Base-by-base conservation (phyloP, 1,140 invertebrate genomes). In the Asbolus verrucosus region DNA sequence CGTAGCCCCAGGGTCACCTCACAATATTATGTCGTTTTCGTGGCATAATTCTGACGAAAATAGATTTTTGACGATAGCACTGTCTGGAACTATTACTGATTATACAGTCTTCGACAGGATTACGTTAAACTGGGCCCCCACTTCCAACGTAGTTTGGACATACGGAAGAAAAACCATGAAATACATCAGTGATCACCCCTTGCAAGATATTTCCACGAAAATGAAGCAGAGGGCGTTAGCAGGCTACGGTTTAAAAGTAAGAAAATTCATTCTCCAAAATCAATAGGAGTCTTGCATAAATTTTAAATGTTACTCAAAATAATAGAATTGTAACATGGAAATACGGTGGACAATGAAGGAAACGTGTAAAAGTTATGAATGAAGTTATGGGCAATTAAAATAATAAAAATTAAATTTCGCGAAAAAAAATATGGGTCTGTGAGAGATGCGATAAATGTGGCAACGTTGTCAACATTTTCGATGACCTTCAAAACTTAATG, bases 1-100 rank as follows among this genome's bases (percentile, higher is more conserved):
- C 65, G 85, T 92, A 50, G 79, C 83, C 31, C 86, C 88, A 60
- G 83, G 84, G 3, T 83, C 83, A 76, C 80, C 84, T 24, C 76
- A 82, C 54, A 77, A 81, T 54, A 82, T 93, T 2, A 86, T 89
- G 5, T 90, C 93, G 67, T 95, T 94, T 82, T 87, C 89, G 31
- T 96, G 94, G 92, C 93, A 96, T 85, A 91, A 91, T 1, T 84
- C 82, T 21, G 87, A 93, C 76, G 89, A 91, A 78, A 94, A 93
- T 78, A 81, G 92, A 60, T 82, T 95, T 43, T 81, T 95, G 54
- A 88, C 89, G 1, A 87, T 92, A 62, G 85, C 88, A 14, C 79
- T 86, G 33, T 85, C 84, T 80, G 88, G 86, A 62, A 68, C 78
- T 0, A 79, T 94, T 0, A 84, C 83, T 1, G 93, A 94, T 84